Evolutionary conservation across 2,888 invertebrate genomes (phyloP), one percentile per base, ranked within the genome.

Genomic region (Syritta pipiens): DNA sequence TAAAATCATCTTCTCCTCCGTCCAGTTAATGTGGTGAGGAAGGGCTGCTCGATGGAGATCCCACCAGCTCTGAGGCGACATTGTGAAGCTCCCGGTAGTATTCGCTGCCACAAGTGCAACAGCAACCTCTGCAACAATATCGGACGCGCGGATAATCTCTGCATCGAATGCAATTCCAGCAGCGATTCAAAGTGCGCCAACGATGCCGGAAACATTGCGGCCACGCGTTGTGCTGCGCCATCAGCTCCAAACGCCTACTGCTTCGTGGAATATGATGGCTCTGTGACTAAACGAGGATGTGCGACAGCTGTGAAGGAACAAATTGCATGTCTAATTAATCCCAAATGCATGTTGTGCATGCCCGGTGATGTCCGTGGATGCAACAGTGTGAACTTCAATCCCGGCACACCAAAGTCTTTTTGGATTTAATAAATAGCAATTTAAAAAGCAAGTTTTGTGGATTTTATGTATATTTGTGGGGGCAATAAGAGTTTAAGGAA

Each of bases 41-140:
- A 85, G 30, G 88, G 88, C n/a, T 88, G 88, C 65, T 86, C 84
- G 0, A 51, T 85, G 30, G 85, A 86, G 42, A 83, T 87, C 26
- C 85, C 87, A 0, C 63, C 82, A 4, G 57, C 83, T 4, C 55
- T 85, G 69, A 84, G 86, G 0, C 48, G 60, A 0, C 85, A 84
- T 9, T 88, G 87, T 40, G 83, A 85, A 6, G 12, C 5, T 2
- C 28, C 69, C 2, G 59, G 83, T 2, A 68, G 82, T 0, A 12
- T 68, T 1, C 84, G 82, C 9, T 87, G 87, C 22, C 84, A 85
- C 77, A 88, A 86, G 49, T 88, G 88, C 82, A 86, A 85, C 53
- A 75, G 84, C 12, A 83, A 86, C 75, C 82, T 83, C 1, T 88
- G 88, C 83, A 88, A 88, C 55, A 83, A 83, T 63, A 81, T 86